Evolutionary conservation across 1,140 invertebrate species (phyloP).

Genomic region (Trachelipus rathkii): DNA sequence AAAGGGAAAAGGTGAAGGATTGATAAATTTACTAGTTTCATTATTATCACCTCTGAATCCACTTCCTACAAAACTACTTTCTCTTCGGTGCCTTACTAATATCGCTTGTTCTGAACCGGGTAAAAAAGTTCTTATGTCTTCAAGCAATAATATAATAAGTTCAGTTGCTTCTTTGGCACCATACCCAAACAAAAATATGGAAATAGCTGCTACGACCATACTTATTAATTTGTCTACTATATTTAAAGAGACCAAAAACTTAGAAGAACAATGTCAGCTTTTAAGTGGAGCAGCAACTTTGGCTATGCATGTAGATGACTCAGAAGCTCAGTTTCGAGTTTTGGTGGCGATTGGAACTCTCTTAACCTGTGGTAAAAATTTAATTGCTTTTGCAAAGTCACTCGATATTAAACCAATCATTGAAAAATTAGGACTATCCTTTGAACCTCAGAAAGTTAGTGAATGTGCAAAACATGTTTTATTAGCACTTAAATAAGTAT

Average conservation of each 20-base stretch:
- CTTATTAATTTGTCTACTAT: constrained; percentile 66
- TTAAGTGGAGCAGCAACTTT: constrained; percentile 54
- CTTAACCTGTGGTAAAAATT: constrained; percentile 47
- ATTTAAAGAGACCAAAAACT: constrained; percentile 50
- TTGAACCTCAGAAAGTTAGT: constrained; percentile 33
- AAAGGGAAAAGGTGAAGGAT: constrained; percentile 21
- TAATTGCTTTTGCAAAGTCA: constrained; percentile 27
- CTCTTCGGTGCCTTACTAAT: constrained; percentile 38
- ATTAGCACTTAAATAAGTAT: not conserved
- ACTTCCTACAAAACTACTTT: constrained; percentile 31
- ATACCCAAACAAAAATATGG: constrained; percentile 49
- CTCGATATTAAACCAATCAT: constrained; percentile 36
- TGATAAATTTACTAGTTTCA: constrained; percentile 27
- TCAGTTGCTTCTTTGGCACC: constrained; percentile 32
- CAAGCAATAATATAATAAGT: constrained; percentile 29
- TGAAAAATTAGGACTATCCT: constrained; percentile 23
- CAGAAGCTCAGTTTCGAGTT: constrained; percentile 65
- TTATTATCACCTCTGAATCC: constrained; percentile 31
- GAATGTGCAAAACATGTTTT: constrained; percentile 36
- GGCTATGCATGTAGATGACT: constrained; percentile 58
- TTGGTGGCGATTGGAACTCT: constrained; percentile 67
- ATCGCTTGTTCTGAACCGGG: constrained; percentile 35
- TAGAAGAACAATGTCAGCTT: constrained; percentile 52
- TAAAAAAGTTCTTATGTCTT: constrained; percentile 17
- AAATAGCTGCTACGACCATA: constrained; percentile 74